phyloP scores from a whole-genome alignment of 2,888 invertebrate species.

The Erebia epiphron region DNA sequence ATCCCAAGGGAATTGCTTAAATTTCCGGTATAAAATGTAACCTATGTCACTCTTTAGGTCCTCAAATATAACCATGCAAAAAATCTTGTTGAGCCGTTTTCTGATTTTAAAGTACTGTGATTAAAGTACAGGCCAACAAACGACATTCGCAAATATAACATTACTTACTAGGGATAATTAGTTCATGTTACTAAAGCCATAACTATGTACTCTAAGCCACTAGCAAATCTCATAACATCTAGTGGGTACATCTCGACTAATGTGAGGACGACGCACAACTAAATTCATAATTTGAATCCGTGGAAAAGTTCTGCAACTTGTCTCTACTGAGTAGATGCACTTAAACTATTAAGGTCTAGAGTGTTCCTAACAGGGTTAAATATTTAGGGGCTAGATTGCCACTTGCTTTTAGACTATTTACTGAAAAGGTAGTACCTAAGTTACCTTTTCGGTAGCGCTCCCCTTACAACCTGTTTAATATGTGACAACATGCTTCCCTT shows the following conservation, averaged over 20 bases:
- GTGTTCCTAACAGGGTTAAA: conserved; percentile 21
- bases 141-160: too few species aligned
- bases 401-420: conserved; percentile 4
- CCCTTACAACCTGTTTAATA: too few species aligned
- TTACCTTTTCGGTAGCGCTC: too few species aligned
- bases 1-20: too few species aligned
- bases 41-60: too few species aligned
- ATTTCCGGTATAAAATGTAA: too few species aligned
- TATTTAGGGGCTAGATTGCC: conserved; percentile 8
- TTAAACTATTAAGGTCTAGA: conserved; percentile 20
- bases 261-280: conserved; percentile 18
- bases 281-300: conserved; percentile 24
- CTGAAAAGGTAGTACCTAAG: too few species aligned
- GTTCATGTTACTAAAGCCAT: neutral
- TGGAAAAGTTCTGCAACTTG: conserved; percentile 21
- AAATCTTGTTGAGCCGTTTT: too few species aligned
- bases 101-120: too few species aligned
- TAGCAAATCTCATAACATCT: conserved; percentile 9
- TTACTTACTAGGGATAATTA: neutral
- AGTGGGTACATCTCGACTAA: conserved; percentile 6
- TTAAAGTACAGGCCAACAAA: too few species aligned
- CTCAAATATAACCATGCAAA: too few species aligned
- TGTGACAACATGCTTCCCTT: too few species aligned
- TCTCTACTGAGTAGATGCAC: conserved; percentile 18
- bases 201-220: conserved; percentile 9